These are phyloP conservation scores for Cladorhizidae sp. DNA, from an alignment of 37 sponge, comb jelly and placozoan species.

Conservation along the genomic window DNA sequence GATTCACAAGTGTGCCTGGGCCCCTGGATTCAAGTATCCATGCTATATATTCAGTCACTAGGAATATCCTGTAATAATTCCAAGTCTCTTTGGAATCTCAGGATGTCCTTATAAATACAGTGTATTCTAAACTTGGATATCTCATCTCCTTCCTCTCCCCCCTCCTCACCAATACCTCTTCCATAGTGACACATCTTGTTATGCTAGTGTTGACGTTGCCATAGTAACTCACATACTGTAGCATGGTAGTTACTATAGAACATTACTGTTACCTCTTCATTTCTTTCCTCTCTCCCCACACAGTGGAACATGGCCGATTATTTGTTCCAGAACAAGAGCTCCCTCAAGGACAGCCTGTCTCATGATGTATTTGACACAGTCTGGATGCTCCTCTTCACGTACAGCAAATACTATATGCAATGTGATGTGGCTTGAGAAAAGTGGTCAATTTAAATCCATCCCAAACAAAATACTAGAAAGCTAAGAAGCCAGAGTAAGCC, in stretches of 20 bases:
- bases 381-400: constrained; percentile 82
- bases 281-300: background rate
- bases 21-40: too few relatives aligned
- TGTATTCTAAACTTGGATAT: too few relatives aligned
- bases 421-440: background rate
- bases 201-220: too few relatives aligned
- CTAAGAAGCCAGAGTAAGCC: too few relatives aligned
- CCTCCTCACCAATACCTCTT: too few relatives aligned
- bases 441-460: background rate
- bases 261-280: background rate
- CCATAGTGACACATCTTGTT: too few relatives aligned
- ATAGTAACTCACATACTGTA: constrained; percentile 3
- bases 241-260: background rate
- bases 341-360: constrained; percentile 28
- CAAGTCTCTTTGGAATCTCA: too few relatives aligned
- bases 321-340: constrained; percentile 72
- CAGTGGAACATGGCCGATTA: constrained; percentile 97
- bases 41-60: too few relatives aligned
- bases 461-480: background rate
- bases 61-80: too few relatives aligned
- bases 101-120: too few relatives aligned
- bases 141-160: too few relatives aligned
- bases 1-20: too few relatives aligned
- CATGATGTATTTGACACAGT: constrained; percentile 63
- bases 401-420: background rate